Conservation (phyloP, 2,888 invertebrate species). For the Drosophila sordidula region DNA sequence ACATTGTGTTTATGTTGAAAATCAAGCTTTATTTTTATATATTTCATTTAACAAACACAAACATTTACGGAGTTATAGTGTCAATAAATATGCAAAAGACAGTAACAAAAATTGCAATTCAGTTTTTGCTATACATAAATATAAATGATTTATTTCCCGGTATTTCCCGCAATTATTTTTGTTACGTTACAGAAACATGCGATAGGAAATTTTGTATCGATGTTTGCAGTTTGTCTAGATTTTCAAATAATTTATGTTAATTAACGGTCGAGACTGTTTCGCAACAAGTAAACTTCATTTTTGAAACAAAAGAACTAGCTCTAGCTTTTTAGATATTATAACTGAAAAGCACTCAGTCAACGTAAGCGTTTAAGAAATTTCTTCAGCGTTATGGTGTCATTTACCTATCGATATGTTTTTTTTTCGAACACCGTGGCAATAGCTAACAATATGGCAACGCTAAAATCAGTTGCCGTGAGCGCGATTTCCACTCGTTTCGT, state of each 20-base stretch:
- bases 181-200: no score
- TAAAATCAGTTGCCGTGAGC: slow-evolving; percentile 23
- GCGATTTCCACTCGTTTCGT: slow-evolving; percentile 49
- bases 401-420: slow-evolving; percentile 24
- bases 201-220: no score
- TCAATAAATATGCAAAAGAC: slow-evolving; percentile 69
- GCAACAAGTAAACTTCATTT: no score
- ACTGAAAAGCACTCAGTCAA: no score
- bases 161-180: no score
- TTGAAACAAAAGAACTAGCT: no score
- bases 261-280: no score
- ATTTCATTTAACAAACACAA: slow-evolving; percentile 49
- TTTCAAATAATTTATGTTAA: no score
- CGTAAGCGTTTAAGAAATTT: not conserved
- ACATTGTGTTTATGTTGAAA: slow-evolving; percentile 60
- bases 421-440: not conserved
- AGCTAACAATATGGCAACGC: slow-evolving; percentile 41
- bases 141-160: no score
- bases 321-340: no score
- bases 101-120: slow-evolving; percentile 15
- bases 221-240: no score
- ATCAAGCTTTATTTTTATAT: slow-evolving; percentile 69
- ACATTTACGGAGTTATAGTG: slow-evolving; percentile 44
- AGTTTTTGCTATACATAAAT: not conserved
- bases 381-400: not conserved